These are phyloP conservation scores for Parazoanthus swiftii DNA, from an alignment of 92 coral and sea anemone genomes.

Conservation along the genomic window DNA sequence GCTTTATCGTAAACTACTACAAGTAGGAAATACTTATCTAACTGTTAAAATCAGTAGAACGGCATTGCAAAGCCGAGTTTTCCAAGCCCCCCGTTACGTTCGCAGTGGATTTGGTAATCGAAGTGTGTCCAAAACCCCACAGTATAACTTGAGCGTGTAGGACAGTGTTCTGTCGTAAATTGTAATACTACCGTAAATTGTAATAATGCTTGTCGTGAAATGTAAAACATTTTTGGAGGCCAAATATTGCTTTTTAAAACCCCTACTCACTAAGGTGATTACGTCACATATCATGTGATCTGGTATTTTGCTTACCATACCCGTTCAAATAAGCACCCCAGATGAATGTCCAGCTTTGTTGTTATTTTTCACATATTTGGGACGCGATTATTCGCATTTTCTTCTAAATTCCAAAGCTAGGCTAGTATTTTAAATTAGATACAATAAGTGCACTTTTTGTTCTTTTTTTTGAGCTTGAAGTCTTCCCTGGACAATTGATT, in stretches of 20 bases:
- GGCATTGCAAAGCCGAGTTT: no score
- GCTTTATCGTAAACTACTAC: no score
- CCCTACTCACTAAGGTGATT: conserved; percentile 1
- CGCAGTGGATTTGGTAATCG: no score
- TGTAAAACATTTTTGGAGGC: background rate
- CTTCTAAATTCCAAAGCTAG: conserved; percentile 23
- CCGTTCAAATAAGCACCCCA: conserved; percentile 24
- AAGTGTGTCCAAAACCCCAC: no score
- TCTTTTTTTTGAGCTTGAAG: background rate
- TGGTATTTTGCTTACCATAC: conserved; percentile 4
- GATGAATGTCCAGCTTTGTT: conserved; percentile 1
- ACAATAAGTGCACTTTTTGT: conserved; percentile 15
- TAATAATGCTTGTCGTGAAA: conserved; percentile 25
- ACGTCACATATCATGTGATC: conserved; percentile 28
- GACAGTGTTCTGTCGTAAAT: background rate
- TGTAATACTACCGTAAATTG: background rate
- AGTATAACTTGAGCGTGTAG: no score
- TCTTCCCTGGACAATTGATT: background rate
- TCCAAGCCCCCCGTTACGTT: no score
- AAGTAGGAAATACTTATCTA: no score
- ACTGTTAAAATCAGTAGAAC: no score
- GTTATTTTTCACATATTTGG: conserved; percentile 2
- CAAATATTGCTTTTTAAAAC: conserved; percentile 16
- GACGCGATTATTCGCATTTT: conserved; percentile 17
- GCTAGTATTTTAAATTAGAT: conserved; percentile 1